Percentiles rank a stretch among this genome's conserved stretches.
Conservation (phyloP, 2,888 invertebrate genomes). For the Scaeva pyrastri region DNA sequence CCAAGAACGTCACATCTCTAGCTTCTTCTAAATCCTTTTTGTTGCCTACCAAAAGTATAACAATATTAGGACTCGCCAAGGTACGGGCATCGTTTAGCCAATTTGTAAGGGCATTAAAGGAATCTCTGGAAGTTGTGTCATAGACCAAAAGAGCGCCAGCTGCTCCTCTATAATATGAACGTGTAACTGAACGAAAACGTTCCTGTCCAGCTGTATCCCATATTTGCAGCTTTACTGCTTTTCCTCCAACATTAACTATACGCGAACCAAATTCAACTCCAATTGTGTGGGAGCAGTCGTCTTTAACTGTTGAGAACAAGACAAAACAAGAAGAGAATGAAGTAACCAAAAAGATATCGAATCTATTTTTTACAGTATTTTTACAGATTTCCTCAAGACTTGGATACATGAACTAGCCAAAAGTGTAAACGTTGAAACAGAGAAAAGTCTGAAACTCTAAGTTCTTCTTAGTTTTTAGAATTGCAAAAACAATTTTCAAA, state of each 20-base stretch:
- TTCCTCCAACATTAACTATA: constrained; percentile 92
- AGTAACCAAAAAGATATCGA: too few species aligned
- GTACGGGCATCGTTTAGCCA: constrained; percentile 93
- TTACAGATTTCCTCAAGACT: too few species aligned
- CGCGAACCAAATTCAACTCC: constrained; percentile 95
- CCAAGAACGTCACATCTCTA: constrained; percentile 92
- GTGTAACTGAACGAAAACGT: constrained; percentile 86
- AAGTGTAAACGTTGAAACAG: too few species aligned
- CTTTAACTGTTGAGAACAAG: constrained; percentile 87
- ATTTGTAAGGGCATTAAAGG: constrained; percentile 95
- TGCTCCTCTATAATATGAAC: constrained; percentile 93
- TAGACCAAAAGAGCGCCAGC: constrained; percentile 96
- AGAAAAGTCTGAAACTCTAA: too few species aligned
- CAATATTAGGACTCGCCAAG: constrained; percentile 92
- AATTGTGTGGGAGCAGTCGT: constrained; percentile 93
- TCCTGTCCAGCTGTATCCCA: constrained; percentile 87
- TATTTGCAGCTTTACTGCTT: constrained; percentile 92
- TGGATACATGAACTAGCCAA: too few species aligned
- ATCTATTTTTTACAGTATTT: too few species aligned
- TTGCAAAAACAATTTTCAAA: too few species aligned
- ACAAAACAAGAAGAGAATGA: too few species aligned
- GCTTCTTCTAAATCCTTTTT: constrained; percentile 93
- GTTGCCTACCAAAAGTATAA: constrained; percentile 92
- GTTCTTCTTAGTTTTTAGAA: too few species aligned
- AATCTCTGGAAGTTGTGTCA: constrained; percentile 95